A percentile compares a stretch with the other conserved stretches of the same genome.
These are phyloP conservation scores for Cercopithecus mona DNA, from an alignment of 2,113 vertebrate genomes.

Conservation along the genomic window DNA sequence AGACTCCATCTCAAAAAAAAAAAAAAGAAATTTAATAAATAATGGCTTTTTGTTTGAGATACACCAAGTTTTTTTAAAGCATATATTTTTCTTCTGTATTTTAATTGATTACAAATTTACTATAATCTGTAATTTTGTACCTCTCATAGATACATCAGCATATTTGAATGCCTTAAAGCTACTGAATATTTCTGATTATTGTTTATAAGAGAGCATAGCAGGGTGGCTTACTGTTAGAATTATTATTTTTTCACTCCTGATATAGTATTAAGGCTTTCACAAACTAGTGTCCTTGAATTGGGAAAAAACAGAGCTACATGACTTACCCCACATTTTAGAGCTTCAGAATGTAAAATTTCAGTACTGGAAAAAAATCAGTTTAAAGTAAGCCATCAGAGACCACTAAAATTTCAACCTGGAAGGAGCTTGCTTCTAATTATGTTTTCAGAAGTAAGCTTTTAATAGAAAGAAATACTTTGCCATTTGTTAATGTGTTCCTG, in stretches of 20 bases:
- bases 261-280: conserved; percentile 34
- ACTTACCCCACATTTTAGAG: conserved; percentile 61
- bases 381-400: conserved; percentile 67
- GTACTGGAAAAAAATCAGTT: conserved; percentile 72
- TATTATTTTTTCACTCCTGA: conserved; percentile 4
- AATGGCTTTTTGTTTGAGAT: conserved; percentile 52
- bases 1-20: no score
- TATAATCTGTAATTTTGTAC: conserved; percentile 31
- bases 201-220: conserved; percentile 13
- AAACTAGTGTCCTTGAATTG: conserved; percentile 57
- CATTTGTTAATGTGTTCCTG: conserved; percentile 78
- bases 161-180: conserved; percentile 4
- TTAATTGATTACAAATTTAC: conserved; percentile 12
- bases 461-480: conserved; percentile 78
- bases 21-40: conserved; percentile 4
- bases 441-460: conserved; percentile 82
- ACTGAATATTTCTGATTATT: conserved; percentile 35
- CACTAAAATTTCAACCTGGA: conserved; percentile 79
- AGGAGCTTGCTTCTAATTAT: conserved; percentile 76
- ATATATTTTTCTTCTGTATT: conserved; percentile 21
- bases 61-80: not conserved
- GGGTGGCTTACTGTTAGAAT: not conserved
- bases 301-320: conserved; percentile 51
- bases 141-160: not conserved
- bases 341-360: conserved; percentile 69